A percentile compares a stretch with the other conserved stretches of the same genome.
phyloP scores from a whole-genome alignment of 2,888 invertebrate genomes.

The Agonopterix arenella region DNA sequence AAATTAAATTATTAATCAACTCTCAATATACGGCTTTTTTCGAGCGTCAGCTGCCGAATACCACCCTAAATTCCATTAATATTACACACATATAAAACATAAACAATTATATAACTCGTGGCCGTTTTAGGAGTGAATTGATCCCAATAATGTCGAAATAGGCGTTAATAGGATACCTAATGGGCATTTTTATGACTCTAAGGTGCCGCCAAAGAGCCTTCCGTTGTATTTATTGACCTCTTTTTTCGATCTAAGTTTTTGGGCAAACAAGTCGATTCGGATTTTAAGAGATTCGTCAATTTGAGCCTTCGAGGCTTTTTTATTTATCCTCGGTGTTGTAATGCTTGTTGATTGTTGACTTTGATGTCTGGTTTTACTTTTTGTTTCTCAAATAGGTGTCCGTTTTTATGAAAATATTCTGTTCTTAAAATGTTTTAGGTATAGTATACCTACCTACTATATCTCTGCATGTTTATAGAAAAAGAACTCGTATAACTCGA shows the following conservation, averaged over 20 bases:
- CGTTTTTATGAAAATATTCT: too few relatives aligned
- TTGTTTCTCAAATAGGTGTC: too few relatives aligned
- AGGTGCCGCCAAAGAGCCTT: slow-evolving; percentile 63
- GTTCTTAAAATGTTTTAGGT: too few relatives aligned
- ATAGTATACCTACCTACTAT: too few relatives aligned
- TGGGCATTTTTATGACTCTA: slow-evolving; percentile 60
- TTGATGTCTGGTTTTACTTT: too few relatives aligned
- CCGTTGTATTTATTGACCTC: slow-evolving; percentile 63
- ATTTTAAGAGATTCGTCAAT: slow-evolving; percentile 15
- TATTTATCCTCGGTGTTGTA: background rate
- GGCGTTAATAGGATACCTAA: slow-evolving; percentile 74
- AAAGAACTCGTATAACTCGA: too few relatives aligned
- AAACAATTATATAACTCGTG: slow-evolving; percentile 60
- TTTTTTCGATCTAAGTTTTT: slow-evolving; percentile 67
- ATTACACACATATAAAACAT: slow-evolving; percentile 35
- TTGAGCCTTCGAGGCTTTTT: background rate
- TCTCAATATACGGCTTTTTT: background rate
- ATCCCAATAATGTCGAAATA: slow-evolving; percentile 74
- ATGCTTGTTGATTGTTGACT: background rate
- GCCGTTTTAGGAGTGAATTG: slow-evolving; percentile 53
- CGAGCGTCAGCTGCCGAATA: slow-evolving; percentile 1
- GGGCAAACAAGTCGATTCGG: slow-evolving; percentile 64
- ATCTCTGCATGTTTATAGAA: too few relatives aligned
- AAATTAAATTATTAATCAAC: background rate
- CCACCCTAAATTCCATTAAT: slow-evolving; percentile 6